phyloP scores from a whole-genome alignment of 2,888 invertebrate species.

The Orthosia gracilis region DNA sequence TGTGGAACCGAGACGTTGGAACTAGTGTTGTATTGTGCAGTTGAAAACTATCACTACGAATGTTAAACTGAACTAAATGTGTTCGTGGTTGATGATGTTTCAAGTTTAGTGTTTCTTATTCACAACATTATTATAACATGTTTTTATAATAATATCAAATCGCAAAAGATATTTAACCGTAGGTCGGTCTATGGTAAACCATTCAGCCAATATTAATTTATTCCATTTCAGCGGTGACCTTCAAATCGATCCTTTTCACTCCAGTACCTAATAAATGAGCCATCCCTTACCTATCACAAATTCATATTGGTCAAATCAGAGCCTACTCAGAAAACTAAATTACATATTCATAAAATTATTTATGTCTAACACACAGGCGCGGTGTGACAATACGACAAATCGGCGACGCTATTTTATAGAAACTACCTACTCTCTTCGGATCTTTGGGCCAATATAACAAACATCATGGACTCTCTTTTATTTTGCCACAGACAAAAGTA shows the following conservation, averaged over 20 bases:
- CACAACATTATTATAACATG: not conserved
- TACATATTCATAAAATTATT: not conserved
- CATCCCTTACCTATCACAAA: not conserved
- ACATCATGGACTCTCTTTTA: no score
- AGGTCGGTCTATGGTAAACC: not conserved
- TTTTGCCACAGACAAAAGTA: no score
- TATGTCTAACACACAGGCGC: not conserved
- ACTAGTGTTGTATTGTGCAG: not conserved
- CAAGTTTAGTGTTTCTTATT: not conserved
- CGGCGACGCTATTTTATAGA: not conserved
- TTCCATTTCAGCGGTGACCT: not conserved
- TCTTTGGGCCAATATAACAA: no score
- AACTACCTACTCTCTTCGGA: no score
- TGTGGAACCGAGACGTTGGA: not conserved
- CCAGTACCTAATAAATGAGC: no score
- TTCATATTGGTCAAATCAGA: no score
- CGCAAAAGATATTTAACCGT: no score
- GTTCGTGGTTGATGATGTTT: not conserved
- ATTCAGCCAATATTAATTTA: not conserved
- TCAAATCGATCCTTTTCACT: not conserved
- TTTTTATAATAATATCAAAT: not conserved
- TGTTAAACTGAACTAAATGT: not conserved
- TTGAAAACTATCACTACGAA: slow-evolving; percentile 8
- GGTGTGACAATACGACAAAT: not conserved
- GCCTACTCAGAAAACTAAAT: no score